phyloP scores from a whole-genome alignment of 2,797 vertebrate species.

The Typhlichthys subterraneus region DNA sequence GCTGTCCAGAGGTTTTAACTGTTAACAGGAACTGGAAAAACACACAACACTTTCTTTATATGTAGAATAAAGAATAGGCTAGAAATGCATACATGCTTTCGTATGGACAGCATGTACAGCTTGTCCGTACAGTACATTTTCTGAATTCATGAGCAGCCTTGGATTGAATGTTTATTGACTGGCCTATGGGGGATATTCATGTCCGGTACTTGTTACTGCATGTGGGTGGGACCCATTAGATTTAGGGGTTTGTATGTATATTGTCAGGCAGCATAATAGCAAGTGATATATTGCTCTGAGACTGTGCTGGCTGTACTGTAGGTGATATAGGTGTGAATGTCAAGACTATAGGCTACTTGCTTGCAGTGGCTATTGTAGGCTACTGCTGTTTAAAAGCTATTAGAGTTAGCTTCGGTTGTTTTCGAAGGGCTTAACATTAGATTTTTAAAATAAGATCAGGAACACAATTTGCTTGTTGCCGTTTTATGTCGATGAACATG shows the following conservation, averaged over 20 bases:
- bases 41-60: too few relatives aligned
- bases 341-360: slow-evolving; percentile 3
- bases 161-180: too few relatives aligned
- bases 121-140: too few relatives aligned
- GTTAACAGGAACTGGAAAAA: too few relatives aligned
- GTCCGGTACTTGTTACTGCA: too few relatives aligned
- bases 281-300: neutral
- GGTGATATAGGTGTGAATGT: slow-evolving; percentile 19
- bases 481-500: neutral
- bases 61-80: too few relatives aligned
- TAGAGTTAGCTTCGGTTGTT: slow-evolving; percentile 9
- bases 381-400: slow-evolving; percentile 19
- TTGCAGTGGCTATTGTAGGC: slow-evolving; percentile 5
- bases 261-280: slow-evolving; percentile 1
- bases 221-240: too few relatives aligned
- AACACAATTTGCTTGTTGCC: slow-evolving; percentile 9
- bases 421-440: slow-evolving; percentile 53
- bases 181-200: too few relatives aligned
- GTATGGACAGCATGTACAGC: too few relatives aligned
- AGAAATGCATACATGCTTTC: too few relatives aligned
- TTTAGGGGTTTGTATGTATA: slow-evolving; percentile 10
- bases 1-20: too few relatives aligned
- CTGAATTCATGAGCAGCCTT: too few relatives aligned
- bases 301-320: slow-evolving; percentile 12
- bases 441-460: slow-evolving; percentile 11